Percentiles rank a stretch among this genome's conserved stretches.
These are phyloP conservation scores for Orchesellides sinensis DNA, from an alignment of 2,888 invertebrate genomes.

Conservation along the genomic window DNA sequence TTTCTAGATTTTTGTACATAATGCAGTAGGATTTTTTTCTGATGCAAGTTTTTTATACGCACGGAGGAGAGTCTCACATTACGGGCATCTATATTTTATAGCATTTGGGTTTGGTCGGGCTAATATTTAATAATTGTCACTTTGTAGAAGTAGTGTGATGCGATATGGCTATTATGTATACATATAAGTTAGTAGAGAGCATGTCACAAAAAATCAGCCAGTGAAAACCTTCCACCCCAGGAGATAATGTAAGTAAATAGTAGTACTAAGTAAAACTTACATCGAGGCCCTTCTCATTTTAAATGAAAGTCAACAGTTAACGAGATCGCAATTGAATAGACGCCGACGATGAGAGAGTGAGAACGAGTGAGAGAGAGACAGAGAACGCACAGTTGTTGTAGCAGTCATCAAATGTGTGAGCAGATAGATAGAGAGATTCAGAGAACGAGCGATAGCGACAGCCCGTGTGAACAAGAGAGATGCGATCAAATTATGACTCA, in stretches of 20 bases:
- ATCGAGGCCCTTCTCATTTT: conserved; percentile 62
- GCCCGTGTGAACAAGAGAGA: conserved; percentile 46
- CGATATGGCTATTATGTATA: neutral
- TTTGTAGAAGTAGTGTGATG: neutral
- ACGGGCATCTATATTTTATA: too few species aligned
- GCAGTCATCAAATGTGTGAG: conserved; percentile 16
- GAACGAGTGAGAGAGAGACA: conserved; percentile 46
- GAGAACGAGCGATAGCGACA: conserved; percentile 21
- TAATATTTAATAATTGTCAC: too few species aligned
- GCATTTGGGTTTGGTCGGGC: too few species aligned
- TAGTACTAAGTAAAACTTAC: conserved; percentile 63
- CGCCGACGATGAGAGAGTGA: conserved; percentile 45
- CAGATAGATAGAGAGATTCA: conserved; percentile 20
- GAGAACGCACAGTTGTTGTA: conserved; percentile 21
- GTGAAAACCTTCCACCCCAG: conserved; percentile 65
- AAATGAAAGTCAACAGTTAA: conserved; percentile 66
- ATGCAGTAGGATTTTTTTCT: too few species aligned
- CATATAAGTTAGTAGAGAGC: conserved; percentile 42
- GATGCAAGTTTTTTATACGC: too few species aligned
- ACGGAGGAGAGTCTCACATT: too few species aligned
- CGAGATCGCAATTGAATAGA: conserved; percentile 63
- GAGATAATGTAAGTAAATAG: conserved; percentile 59
- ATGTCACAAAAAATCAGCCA: conserved; percentile 62
- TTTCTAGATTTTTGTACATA: too few species aligned
- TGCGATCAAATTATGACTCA: conserved; percentile 43